These are phyloP conservation scores for Watsonalla binaria DNA, from an alignment of 2,888 invertebrate genomes.

Conservation along the genomic window DNA sequence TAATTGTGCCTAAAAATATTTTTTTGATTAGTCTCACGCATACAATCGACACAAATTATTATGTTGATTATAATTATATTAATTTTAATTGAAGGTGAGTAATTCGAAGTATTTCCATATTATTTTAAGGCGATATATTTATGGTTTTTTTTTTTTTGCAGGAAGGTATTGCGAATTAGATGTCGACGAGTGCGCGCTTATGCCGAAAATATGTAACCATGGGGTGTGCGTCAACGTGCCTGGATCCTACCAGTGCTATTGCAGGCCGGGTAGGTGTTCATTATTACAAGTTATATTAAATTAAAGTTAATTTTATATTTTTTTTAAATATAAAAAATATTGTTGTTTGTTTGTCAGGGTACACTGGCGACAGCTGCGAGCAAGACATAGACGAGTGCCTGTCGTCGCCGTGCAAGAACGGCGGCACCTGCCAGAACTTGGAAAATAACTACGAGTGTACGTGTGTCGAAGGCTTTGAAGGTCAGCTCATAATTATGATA, in stretches of 20 bases:
- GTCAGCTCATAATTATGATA: constrained; percentile 38
- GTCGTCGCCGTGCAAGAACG: constrained; percentile 89
- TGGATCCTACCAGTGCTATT: constrained; percentile 91
- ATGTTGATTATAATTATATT: constrained; percentile 20
- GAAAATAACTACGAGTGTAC: constrained; percentile 91
- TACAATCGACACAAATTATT: constrained; percentile 12
- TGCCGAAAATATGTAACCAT: constrained; percentile 84
- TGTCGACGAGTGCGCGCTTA: constrained; percentile 85
- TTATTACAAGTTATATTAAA: constrained; percentile 3
- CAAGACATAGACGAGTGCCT: constrained; percentile 93
- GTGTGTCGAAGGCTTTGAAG: constrained; percentile 90
- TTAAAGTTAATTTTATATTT: constrained; percentile 8
- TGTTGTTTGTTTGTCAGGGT: constrained; percentile 64
- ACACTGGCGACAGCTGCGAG: constrained; percentile 90
- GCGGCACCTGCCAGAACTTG: constrained; percentile 88
- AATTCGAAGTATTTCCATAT: constrained; percentile 5
- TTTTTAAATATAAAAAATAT: constrained; percentile 4
- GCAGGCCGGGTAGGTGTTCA: constrained; percentile 81
- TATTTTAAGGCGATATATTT: constrained; percentile 1
- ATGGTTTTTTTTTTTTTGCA: constrained; percentile 26
- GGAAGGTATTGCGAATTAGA: constrained; percentile 81
- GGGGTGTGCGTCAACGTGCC: constrained; percentile 88
- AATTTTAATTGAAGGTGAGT: constrained; percentile 28
- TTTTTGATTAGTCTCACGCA: constrained; percentile 6
- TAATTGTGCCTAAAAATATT: constrained; percentile 11